Base-by-base conservation (phyloP, 2,888 invertebrate genomes). In the Silvanus unidentatus region DNA sequence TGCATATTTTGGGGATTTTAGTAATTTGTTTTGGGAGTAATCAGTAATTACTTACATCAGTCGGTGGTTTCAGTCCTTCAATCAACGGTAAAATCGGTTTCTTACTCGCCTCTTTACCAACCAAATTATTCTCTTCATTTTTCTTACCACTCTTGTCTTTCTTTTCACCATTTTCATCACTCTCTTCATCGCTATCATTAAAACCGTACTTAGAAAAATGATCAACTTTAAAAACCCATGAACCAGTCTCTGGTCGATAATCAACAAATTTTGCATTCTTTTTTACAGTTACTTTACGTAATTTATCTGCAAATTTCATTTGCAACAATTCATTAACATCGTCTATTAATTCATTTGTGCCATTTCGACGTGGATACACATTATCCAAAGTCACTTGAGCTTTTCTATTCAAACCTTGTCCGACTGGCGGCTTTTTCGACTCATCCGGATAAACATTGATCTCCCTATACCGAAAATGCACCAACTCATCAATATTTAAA, bases 191-290 rank as follows among this genome's bases (percentile, higher is more conserved):
- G 0, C 90, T 89, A 54, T 95, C 95, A 8, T 82, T 84, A 40
- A 64, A 66, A 0, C 91, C 92, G 68, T 96, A 97, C 64, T 94
- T 95, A 11, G 95, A 94, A 71, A 96, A 96, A 71, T 96, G 96
- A 44, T 91, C 87, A 37, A 92, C 90, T 69, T 87, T 82, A 72
- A 98, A 98, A 40, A 96, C 95, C 97, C 98, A 99, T 43, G 95
- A 93, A 15, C 98, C 98, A 1, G 93, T 94, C 67, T 91, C 89
- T 0, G 96, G 91, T 0, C 94, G 79, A 72, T 96, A 98, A 66
- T 98, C 97, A 3, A 95, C 81, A 69, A 98, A 99, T 42, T 85
- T 82, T 0, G 94, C 93, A 50, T 86, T 87, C 70, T 95, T 88
- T 58, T 88, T 90, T 50, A 84, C 82, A 46, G 93, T 90, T 1